Conservation (phyloP, 2,113 vertebrate species). For the Salvelinus namaycush region DNA sequence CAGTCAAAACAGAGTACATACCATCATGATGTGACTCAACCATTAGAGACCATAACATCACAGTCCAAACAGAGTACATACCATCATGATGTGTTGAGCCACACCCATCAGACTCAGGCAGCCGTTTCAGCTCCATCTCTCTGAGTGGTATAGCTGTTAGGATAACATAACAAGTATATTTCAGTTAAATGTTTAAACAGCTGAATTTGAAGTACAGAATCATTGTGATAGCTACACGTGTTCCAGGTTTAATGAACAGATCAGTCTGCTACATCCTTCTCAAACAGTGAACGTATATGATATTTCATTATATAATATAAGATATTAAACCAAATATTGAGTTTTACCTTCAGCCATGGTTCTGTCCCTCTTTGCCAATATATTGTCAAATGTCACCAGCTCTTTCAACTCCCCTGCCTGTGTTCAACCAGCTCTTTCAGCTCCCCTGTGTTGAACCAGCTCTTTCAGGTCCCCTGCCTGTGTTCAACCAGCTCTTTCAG, state of each 20-base stretch:
- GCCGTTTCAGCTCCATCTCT: neutral
- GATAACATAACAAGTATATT: neutral
- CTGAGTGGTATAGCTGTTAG: neutral
- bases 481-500: too few relatives aligned
- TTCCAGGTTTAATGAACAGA: too few relatives aligned
- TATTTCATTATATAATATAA: neutral
- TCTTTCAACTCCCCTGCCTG: too few relatives aligned
- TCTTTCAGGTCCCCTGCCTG: too few relatives aligned
- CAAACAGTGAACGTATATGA: neutral
- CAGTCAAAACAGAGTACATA: neutral
- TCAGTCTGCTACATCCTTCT: neutral
- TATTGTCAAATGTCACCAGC: neutral
- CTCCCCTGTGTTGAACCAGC: too few relatives aligned
- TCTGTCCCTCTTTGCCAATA: neutral
- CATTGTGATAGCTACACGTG: neutral
- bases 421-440: too few relatives aligned
- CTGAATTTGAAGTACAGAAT: neutral
- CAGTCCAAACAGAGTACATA: neutral
- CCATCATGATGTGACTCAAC: neutral
- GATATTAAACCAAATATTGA: neutral
- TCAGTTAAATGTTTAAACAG: neutral
- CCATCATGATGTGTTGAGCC: neutral
- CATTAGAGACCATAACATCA: neutral
- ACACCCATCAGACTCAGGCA: neutral
- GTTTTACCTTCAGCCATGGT: neutral